These are phyloP conservation scores for Macrochelys suwanniensis DNA, from an alignment of 2,797 vertebrate genomes.

Conservation along the genomic window DNA sequence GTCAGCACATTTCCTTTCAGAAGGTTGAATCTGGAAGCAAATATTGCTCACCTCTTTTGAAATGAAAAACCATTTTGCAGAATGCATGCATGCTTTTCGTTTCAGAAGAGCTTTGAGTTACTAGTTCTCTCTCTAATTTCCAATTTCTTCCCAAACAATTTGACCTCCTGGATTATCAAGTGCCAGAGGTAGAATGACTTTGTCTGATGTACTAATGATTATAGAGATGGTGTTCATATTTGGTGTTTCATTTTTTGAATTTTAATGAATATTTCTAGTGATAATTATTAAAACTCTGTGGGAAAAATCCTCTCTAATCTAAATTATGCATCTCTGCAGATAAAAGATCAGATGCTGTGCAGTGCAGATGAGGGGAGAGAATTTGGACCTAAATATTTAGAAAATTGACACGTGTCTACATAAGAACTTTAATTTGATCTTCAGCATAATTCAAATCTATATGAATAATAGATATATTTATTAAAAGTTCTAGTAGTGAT, in stretches of 20 bases:
- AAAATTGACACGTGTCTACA: not conserved
- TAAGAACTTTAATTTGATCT: not conserved
- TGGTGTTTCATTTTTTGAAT: not conserved
- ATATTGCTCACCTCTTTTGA: not conserved
- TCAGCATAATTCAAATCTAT: not conserved
- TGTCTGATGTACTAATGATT: not conserved
- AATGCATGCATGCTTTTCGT: not conserved
- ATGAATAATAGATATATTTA: not conserved
- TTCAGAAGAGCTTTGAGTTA: not conserved
- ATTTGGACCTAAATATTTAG: slow-evolving; percentile 5
- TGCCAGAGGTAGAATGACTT: not conserved
- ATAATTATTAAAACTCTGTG: not conserved
- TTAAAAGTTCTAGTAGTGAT: not conserved
- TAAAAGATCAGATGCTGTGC: not conserved
- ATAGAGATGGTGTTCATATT: not conserved
- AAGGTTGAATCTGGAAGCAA: not conserved
- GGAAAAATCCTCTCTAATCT: not conserved
- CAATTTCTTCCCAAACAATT: not conserved
- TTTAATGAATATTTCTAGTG: not conserved
- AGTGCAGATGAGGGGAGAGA: not conserved
- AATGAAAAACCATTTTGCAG: not conserved
- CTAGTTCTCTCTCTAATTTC: slow-evolving; percentile 2
- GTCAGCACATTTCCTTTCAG: slow-evolving; percentile 12
- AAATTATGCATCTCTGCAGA: not conserved
- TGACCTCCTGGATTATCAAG: not conserved